These are phyloP conservation scores for Zapornia atra DNA, from an alignment of 2,113 vertebrate genomes.

Conservation along the genomic window DNA sequence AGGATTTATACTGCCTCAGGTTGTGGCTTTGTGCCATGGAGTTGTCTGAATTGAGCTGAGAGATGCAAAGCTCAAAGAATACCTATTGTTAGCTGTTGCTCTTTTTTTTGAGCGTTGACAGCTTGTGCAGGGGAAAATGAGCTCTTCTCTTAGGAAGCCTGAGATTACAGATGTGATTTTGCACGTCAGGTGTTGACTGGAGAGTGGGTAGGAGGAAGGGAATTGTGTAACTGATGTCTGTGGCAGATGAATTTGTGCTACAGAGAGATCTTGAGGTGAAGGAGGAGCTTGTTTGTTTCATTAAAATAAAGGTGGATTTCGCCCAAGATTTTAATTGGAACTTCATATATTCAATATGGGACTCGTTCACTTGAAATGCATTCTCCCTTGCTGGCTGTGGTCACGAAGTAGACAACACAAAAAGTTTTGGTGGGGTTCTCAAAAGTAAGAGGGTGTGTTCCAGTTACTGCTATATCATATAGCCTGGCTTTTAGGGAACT, in stretches of 20 bases:
- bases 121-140: neutral
- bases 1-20: constrained; percentile 51
- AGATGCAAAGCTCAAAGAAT: constrained; percentile 28
- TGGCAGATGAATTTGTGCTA: constrained; percentile 43
- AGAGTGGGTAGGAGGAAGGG: constrained; percentile 43
- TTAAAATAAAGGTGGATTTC: neutral
- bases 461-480: neutral
- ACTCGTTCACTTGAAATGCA: neutral
- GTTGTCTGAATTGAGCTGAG: constrained; percentile 16
- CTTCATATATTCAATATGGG: neutral
- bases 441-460: neutral
- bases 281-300: neutral
- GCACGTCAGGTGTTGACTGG: constrained; percentile 41
- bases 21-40: constrained; percentile 51
- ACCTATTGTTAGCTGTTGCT: constrained; percentile 32
- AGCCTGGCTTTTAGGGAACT: neutral
- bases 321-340: neutral
- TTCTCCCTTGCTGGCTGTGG: neutral
- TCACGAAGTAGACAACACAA: neutral
- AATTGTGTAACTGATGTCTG: constrained; percentile 67
- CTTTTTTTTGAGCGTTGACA: constrained; percentile 52
- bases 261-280: neutral
- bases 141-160: constrained; percentile 27
- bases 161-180: constrained; percentile 60
- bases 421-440: neutral